A percentile compares a stretch with the other conserved stretches of the same genome.
These are phyloP conservation scores for Nothobranchius kuhntae DNA, from an alignment of 2,113 vertebrate species.

Conservation along the genomic window DNA sequence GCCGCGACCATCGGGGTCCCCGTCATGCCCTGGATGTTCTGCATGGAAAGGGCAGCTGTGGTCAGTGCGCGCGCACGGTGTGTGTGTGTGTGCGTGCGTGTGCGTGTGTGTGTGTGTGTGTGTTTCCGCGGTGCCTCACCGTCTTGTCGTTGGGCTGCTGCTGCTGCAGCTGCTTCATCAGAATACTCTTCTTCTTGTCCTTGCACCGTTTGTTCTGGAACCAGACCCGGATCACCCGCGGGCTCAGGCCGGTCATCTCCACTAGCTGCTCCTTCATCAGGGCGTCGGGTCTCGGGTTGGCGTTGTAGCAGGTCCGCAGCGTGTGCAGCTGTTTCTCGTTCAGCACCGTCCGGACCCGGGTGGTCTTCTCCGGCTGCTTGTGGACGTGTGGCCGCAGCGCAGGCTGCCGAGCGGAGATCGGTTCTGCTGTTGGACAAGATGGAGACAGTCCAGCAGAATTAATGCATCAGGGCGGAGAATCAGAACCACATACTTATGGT, in stretches of 20 bases:
- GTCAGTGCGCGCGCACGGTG: slow-evolving; percentile 8
- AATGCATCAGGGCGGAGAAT: too few species aligned
- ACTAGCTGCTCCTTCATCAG: slow-evolving; percentile 99
- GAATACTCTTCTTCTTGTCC: slow-evolving; percentile 95
- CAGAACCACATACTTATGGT: too few species aligned
- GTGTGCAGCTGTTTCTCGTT: slow-evolving; percentile 99
- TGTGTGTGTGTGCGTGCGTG: too few species aligned
- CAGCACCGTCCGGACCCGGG: slow-evolving; percentile 94
- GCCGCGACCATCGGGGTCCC: slow-evolving; percentile 98
- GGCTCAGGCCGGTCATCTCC: slow-evolving; percentile 98
- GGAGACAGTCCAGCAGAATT: background rate
- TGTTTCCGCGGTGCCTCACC: slow-evolving; percentile 76
- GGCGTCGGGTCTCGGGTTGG: slow-evolving; percentile 95
- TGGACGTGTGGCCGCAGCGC: slow-evolving; percentile 95
- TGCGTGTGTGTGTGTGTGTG: background rate
- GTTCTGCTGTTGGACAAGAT: slow-evolving; percentile 86
- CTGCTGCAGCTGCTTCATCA: slow-evolving; percentile 98
- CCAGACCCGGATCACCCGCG: slow-evolving; percentile 97
- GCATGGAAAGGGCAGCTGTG: slow-evolving; percentile 40
- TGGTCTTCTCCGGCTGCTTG: slow-evolving; percentile 98
- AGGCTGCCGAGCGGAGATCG: slow-evolving; percentile 94
- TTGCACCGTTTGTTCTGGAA: slow-evolving; percentile 99
- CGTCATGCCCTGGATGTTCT: slow-evolving; percentile 99
- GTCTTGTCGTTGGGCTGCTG: slow-evolving; percentile 98
- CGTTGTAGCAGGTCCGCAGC: slow-evolving; percentile 96